These are phyloP conservation scores for Pachypanchax playfairii DNA, from an alignment of 2,113 vertebrate species.

Conservation along the genomic window DNA sequence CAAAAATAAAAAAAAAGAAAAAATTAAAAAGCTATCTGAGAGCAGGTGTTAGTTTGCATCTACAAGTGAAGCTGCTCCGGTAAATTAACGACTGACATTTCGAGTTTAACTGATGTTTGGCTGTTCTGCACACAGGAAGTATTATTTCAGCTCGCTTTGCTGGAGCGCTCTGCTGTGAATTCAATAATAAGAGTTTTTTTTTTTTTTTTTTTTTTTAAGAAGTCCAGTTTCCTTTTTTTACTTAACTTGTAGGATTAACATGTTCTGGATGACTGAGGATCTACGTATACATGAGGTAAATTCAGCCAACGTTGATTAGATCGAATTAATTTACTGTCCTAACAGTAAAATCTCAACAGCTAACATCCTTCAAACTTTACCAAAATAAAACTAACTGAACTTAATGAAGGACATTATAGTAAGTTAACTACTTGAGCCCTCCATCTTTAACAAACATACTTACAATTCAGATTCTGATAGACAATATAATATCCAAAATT, in stretches of 20 bases:
- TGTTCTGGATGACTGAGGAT: no score
- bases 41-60: slow-evolving; percentile 70
- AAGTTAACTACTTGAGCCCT: no score
- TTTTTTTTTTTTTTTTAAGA: no score
- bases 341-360: slow-evolving; percentile 30
- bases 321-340: slow-evolving; percentile 3
- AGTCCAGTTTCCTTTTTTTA: no score
- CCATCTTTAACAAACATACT: no score
- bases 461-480: no score
- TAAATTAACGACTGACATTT: slow-evolving; percentile 73
- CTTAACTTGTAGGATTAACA: no score
- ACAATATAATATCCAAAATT: no score
- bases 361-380: no score
- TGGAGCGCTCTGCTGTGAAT: slow-evolving; percentile 38
- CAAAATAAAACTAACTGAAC: no score
- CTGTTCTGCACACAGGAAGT: slow-evolving; percentile 45
- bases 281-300: neutral
- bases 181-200: no score
- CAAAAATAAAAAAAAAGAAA: slow-evolving; percentile 30
- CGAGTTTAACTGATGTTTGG: slow-evolving; percentile 66
- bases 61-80: slow-evolving; percentile 59
- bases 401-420: no score
- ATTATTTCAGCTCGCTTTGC: slow-evolving; percentile 56
- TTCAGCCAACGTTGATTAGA: slow-evolving; percentile 19
- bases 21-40: slow-evolving; percentile 47